Evolutionary conservation across 2,888 invertebrate genomes (phyloP).

Genomic region (Pomacea canaliculata): DNA sequence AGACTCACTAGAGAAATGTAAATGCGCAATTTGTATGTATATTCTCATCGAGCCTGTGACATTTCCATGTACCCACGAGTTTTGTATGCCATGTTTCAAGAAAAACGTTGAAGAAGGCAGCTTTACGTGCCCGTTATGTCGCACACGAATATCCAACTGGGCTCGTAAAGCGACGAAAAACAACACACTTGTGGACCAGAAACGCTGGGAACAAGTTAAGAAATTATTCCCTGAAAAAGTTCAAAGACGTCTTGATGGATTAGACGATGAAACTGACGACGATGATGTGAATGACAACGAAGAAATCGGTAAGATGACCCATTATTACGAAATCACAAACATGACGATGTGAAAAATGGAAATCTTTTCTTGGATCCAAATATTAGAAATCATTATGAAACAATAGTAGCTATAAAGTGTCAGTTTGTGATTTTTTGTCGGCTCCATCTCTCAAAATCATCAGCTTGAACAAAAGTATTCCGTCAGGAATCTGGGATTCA

Average conservation of each 20-base stretch:
- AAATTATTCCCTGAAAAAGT: slow-evolving; percentile 78
- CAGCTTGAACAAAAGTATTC: too few species aligned
- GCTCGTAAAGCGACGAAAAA: slow-evolving; percentile 80
- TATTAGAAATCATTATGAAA: too few species aligned
- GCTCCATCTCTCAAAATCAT: too few species aligned
- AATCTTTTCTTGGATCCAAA: too few species aligned
- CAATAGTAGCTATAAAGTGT: too few species aligned
- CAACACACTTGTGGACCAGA: slow-evolving; percentile 78
- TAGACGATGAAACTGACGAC: slow-evolving; percentile 45
- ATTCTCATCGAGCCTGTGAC: slow-evolving; percentile 86
- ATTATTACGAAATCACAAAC: too few species aligned
- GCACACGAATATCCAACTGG: slow-evolving; percentile 85
- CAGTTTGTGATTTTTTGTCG: too few species aligned
- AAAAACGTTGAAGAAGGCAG: slow-evolving; percentile 83
- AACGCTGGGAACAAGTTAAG: slow-evolving; percentile 80
- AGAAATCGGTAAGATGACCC: not conserved
- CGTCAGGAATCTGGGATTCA: too few species aligned
- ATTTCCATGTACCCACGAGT: slow-evolving; percentile 84
- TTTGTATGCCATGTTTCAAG: slow-evolving; percentile 84
- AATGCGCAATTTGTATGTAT: slow-evolving; percentile 85
- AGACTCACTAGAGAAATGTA: slow-evolving; percentile 58
- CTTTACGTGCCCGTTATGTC: slow-evolving; percentile 85
- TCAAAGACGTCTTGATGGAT: slow-evolving; percentile 71
- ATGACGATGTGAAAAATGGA: too few species aligned
- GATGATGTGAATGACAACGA: slow-evolving; percentile 12